phyloP scores from a whole-genome alignment of 2,888 invertebrate species.

The Eucriotettix oculatus region DNA sequence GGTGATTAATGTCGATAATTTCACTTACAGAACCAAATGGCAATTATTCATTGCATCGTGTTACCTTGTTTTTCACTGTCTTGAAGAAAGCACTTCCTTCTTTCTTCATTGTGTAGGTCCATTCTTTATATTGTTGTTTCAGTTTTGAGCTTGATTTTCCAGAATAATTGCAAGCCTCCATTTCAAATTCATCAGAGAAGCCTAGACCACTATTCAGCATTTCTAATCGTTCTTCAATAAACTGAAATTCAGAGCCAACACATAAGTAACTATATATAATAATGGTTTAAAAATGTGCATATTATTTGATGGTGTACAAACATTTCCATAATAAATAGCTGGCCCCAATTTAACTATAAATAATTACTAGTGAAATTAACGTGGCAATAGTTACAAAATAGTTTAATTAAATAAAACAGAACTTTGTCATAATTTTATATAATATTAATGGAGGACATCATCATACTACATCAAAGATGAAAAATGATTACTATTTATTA shows the following conservation, averaged over 20 bases:
- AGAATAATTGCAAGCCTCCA: constrained; percentile 59
- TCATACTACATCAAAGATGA: too few species aligned
- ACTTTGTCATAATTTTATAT: too few species aligned
- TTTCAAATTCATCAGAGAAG: constrained; percentile 89
- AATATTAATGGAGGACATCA: too few species aligned
- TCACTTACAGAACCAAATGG: too few species aligned
- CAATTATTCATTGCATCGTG: background rate
- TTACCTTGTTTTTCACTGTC: constrained; percentile 75
- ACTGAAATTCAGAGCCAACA: constrained; percentile 35
- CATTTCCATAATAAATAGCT: background rate
- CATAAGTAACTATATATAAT: background rate
- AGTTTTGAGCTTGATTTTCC: constrained; percentile 46
- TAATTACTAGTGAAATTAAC: too few species aligned
- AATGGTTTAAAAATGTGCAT: background rate
- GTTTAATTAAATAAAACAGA: too few species aligned
- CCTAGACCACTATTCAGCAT: constrained; percentile 85
- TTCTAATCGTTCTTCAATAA: constrained; percentile 85
- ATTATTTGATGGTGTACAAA: background rate
- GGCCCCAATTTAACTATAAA: too few species aligned
- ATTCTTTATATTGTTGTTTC: constrained; percentile 60
- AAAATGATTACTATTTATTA: too few species aligned
- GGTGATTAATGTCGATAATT: too few species aligned
- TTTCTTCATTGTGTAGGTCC: constrained; percentile 60
- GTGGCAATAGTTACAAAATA: too few species aligned
- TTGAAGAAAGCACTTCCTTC: constrained; percentile 73